phyloP scores from a whole-genome alignment of 2,888 invertebrate species.

The Myopa tessellatipennis region DNA sequence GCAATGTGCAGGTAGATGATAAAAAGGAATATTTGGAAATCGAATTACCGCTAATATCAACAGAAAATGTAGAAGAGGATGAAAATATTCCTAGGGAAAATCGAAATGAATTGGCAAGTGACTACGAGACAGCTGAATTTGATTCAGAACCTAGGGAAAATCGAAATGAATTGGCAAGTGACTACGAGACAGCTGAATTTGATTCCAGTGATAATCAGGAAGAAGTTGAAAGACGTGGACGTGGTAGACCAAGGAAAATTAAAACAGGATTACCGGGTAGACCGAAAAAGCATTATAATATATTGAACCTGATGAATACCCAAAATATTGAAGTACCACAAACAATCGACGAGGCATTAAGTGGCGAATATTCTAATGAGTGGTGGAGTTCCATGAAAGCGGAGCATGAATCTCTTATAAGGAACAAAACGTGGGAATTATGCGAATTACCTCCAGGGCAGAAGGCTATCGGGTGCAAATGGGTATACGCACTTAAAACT shows the following conservation, averaged over 20 bases:
- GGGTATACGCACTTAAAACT: too few species aligned
- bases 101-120: conserved; percentile 36
- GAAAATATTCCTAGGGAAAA: conserved; percentile 42
- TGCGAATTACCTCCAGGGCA: too few species aligned
- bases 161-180: conserved; percentile 36
- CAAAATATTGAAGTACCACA: too few species aligned
- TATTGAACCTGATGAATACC: conserved; percentile 9
- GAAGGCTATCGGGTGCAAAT: too few species aligned
- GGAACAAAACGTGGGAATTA: too few species aligned
- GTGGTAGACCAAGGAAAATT: conserved; percentile 8
- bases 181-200: conserved; percentile 25
- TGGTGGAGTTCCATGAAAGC: too few species aligned
- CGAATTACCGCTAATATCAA: neutral
- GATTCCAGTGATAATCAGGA: neutral
- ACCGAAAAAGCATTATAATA: conserved; percentile 22
- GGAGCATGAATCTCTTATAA: too few species aligned
- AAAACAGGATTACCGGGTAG: conserved; percentile 36
- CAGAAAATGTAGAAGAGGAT: conserved; percentile 24
- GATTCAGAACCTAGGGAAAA: conserved; percentile 30
- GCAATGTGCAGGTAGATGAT: too few species aligned
- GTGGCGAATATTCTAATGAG: too few species aligned
- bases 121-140: conserved; percentile 25
- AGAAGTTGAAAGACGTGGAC: conserved; percentile 3
- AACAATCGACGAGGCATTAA: too few species aligned
- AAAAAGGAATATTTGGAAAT: too few species aligned